Percentiles rank a stretch among this genome's conserved stretches.
These are phyloP conservation scores for Valencia hispanica DNA, from an alignment of 2,797 vertebrate genomes.

Conservation along the genomic window DNA sequence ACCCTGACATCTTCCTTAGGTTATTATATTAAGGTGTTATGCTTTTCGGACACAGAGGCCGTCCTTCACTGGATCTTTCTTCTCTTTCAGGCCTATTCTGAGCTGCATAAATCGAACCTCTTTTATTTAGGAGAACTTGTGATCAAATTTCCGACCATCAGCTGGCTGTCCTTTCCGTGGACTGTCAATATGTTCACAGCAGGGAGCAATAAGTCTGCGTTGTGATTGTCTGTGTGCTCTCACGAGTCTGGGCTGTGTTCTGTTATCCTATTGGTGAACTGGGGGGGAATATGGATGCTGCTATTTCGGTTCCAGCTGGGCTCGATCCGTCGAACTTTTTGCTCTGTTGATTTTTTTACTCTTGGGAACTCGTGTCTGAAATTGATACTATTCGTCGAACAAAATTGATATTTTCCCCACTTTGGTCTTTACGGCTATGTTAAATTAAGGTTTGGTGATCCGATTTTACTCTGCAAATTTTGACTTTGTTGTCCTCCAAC, in stretches of 20 bases:
- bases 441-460: slow-evolving; percentile 8
- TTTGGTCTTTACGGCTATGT: neutral
- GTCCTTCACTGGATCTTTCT: slow-evolving; percentile 29
- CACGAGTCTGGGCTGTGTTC: slow-evolving; percentile 21
- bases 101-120: slow-evolving; percentile 44
- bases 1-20: slow-evolving; percentile 39
- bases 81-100: slow-evolving; percentile 25
- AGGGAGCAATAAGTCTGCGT: slow-evolving; percentile 37
- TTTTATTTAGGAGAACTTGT: slow-evolving; percentile 49
- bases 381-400: slow-evolving; percentile 10
- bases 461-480: neutral
- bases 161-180: slow-evolving; percentile 31
- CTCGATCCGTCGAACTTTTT: slow-evolving; percentile 40
- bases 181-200: slow-evolving; percentile 46
- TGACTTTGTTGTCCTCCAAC: neutral
- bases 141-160: slow-evolving; percentile 43
- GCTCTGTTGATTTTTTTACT: slow-evolving; percentile 31
- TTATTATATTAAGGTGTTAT: slow-evolving; percentile 36
- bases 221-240: slow-evolving; percentile 32
- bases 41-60: slow-evolving; percentile 43
- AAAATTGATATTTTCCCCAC: slow-evolving; percentile 14
- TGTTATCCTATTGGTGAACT: slow-evolving; percentile 27
- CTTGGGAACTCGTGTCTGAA: slow-evolving; percentile 32
- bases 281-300: slow-evolving; percentile 31
- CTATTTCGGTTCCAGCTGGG: slow-evolving; percentile 37